These are phyloP conservation scores for Chascanopsetta lugubris DNA, from an alignment of 2,113 vertebrate genomes.

Conservation along the genomic window DNA sequence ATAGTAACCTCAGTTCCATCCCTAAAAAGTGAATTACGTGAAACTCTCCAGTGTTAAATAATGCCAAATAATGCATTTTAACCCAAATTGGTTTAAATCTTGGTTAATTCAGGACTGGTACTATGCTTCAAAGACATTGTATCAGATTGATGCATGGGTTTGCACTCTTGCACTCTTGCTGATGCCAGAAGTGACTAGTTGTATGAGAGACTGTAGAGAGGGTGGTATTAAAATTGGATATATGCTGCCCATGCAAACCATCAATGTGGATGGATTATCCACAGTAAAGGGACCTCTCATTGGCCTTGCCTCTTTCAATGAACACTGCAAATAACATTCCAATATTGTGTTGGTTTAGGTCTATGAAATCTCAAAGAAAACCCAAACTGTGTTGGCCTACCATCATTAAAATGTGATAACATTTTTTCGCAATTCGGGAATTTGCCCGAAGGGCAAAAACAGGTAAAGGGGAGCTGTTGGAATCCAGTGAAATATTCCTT, in stretches of 20 bases:
- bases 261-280: neutral
- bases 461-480: neutral
- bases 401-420: neutral
- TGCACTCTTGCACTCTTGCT: neutral
- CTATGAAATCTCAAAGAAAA: neutral
- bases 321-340: no score
- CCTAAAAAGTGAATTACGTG: no score
- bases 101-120: no score
- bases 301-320: neutral
- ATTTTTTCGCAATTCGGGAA: neutral
- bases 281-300: neutral
- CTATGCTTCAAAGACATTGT: neutral
- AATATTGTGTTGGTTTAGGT: neutral
- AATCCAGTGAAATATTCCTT: slow-evolving; percentile 4
- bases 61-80: no score
- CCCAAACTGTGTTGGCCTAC: neutral
- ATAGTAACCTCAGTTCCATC: no score
- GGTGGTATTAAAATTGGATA: no score
- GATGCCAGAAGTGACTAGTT: no score
- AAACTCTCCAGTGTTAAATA: no score
- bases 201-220: neutral
- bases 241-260: no score
- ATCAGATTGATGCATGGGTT: neutral
- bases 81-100: no score
- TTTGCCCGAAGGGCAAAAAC: neutral